Evolutionary conservation across 1,140 invertebrate genomes (phyloP).

Genomic region (Nephila pilipes): DNA sequence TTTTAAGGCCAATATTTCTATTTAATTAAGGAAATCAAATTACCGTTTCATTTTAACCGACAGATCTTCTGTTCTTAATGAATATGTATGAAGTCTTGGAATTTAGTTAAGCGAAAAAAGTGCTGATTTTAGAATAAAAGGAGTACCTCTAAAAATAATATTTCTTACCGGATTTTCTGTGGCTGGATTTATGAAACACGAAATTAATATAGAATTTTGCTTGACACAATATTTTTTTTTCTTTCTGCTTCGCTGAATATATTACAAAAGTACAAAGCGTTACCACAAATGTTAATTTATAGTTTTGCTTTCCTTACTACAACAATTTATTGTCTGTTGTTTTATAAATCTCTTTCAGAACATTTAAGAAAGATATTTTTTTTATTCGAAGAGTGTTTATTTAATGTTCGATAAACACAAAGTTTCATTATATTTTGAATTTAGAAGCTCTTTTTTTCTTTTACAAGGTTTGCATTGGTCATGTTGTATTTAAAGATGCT

Average conservation of each 20-base stretch:
- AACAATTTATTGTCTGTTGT: too few species aligned
- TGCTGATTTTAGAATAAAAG: background rate
- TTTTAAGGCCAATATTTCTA: conserved; percentile 10
- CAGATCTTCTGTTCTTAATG: conserved; percentile 9
- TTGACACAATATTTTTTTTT: background rate
- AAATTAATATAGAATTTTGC: background rate
- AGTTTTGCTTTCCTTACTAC: background rate
- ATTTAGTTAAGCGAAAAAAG: background rate
- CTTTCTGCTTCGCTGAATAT: background rate
- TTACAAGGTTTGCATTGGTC: too few species aligned
- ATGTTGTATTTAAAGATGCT: too few species aligned
- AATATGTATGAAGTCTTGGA: conserved; percentile 21
- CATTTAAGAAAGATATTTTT: too few species aligned
- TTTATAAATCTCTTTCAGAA: too few species aligned
- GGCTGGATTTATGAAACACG: background rate
- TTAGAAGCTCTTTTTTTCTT: too few species aligned
- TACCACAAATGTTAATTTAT: background rate
- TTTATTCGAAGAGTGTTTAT: too few species aligned
- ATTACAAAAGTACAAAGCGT: background rate
- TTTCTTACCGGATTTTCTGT: background rate
- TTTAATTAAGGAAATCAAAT: conserved; percentile 48
- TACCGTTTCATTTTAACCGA: conserved; percentile 39
- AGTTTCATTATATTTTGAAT: too few species aligned
- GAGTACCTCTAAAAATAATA: background rate
- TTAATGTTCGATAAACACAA: too few species aligned